Percentiles rank a stretch among this genome's conserved stretches.
phyloP scores from a whole-genome alignment of 1,140 invertebrate genomes.

The Monomorium pharaonis region DNA sequence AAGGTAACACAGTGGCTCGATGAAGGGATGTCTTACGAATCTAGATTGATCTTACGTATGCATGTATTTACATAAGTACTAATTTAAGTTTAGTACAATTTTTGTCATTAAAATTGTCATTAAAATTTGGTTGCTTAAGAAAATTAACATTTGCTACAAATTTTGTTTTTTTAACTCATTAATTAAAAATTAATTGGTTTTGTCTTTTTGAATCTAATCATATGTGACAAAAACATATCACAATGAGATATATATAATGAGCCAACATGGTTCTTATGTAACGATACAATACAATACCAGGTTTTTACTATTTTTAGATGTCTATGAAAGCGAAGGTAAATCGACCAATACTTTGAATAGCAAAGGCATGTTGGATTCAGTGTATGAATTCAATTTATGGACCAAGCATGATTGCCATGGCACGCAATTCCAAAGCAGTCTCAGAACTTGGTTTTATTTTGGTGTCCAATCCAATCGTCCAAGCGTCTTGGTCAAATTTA shows the following conservation, averaged over 20 bases:
- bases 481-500: slow-evolving; percentile 89
- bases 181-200: neutral
- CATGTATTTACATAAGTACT: too few species aligned
- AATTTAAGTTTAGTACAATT: too few species aligned
- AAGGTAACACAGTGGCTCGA: slow-evolving; percentile 68
- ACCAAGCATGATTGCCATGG: slow-evolving; percentile 95
- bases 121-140: too few species aligned
- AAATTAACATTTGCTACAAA: too few species aligned
- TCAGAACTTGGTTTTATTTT: slow-evolving; percentile 98
- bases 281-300: slow-evolving; percentile 17
- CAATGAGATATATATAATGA: neutral
- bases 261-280: slow-evolving; percentile 5
- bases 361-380: slow-evolving; percentile 85
- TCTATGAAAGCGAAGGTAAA: slow-evolving; percentile 68
- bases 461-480: slow-evolving; percentile 88
- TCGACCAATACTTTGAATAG: slow-evolving; percentile 75
- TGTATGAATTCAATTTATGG: slow-evolving; percentile 95
- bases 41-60: neutral
- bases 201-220: neutral
- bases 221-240: too few species aligned
- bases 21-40: neutral
- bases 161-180: neutral
- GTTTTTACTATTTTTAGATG: slow-evolving; percentile 62
- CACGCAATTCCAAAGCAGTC: slow-evolving; percentile 95
- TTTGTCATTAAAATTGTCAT: too few species aligned